phyloP scores from a whole-genome alignment of 2,113 vertebrate species.

The Semnopithecus entellus region DNA sequence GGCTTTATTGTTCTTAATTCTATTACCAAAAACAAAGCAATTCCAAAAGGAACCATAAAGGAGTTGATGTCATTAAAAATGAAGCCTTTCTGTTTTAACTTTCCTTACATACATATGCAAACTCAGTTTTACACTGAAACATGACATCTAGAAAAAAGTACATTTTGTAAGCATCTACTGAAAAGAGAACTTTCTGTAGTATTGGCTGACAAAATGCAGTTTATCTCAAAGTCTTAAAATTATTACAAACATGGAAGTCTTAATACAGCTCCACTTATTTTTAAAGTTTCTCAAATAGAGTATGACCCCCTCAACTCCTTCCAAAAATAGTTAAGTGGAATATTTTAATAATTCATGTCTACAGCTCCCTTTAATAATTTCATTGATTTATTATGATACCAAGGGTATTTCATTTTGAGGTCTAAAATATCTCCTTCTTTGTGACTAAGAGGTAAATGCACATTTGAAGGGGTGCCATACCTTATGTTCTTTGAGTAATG shows the following conservation, averaged over 20 bases:
- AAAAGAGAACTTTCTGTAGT: neutral
- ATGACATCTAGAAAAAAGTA: neutral
- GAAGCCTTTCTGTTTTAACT: neutral
- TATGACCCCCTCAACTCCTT: neutral
- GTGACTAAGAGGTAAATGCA: neutral
- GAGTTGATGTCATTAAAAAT: neutral
- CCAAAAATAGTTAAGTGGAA: neutral
- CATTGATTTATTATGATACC: neutral
- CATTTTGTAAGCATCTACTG: neutral
- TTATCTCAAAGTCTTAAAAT: neutral
- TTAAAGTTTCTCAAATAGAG: neutral
- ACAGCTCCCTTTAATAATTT: neutral
- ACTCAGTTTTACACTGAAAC: neutral
- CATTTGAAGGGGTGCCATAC: neutral
- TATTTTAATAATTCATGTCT: slow-evolving; percentile 10
- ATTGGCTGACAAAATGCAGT: neutral
- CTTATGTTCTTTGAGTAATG: neutral
- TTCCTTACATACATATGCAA: neutral
- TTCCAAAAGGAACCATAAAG: neutral
- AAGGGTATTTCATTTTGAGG: neutral
- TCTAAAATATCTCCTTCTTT: neutral
- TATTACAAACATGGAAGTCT: neutral
- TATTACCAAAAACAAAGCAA: neutral
- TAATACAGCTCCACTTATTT: neutral
- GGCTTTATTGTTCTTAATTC: neutral